Percentiles rank a stretch among this genome's conserved stretches.
Evolutionary conservation across 2,888 invertebrate genomes (phyloP).

Genomic region (Cremastinae sp.): DNA sequence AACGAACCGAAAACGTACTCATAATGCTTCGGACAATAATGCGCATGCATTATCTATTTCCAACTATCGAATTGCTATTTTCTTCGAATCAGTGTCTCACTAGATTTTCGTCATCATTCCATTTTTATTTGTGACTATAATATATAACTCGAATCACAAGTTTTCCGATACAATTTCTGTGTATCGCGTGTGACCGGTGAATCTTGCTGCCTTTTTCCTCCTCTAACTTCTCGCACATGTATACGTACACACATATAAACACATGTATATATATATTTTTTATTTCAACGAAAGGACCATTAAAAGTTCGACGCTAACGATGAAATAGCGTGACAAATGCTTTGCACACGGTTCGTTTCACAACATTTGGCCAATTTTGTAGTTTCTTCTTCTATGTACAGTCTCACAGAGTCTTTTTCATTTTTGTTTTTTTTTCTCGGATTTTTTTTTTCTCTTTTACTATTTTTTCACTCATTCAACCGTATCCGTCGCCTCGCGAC

Average conservation of each 20-base stretch:
- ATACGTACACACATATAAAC: no score
- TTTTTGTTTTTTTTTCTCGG: conserved; percentile 23
- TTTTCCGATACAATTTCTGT: conserved; percentile 6
- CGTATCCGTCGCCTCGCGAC: conserved; percentile 51
- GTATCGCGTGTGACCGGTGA: conserved; percentile 33
- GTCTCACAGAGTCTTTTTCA: conserved; percentile 23
- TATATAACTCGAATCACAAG: conserved; percentile 33
- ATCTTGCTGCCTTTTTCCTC: neutral
- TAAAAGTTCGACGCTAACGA: conserved; percentile 54
- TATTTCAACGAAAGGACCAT: conserved; percentile 35
- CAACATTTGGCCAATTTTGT: conserved; percentile 57
- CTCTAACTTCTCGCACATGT: no score
- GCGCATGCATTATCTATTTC: neutral
- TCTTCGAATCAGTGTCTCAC: no score
- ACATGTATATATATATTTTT: conserved; percentile 12
- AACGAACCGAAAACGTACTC: conserved; percentile 13
- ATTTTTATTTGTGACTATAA: conserved; percentile 16
- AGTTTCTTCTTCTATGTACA: conserved; percentile 41
- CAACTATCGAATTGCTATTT: neutral
- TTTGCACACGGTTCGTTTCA: conserved; percentile 41
- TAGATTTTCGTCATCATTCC: neutral
- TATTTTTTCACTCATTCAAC: conserved; percentile 54
- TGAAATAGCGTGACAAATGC: conserved; percentile 54
- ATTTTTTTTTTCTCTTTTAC: conserved; percentile 22
- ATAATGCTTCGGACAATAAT: no score